Evolutionary conservation across 1,140 invertebrate genomes (phyloP), one percentile per base, ranked within the genome.

Genomic region (Macrobrachium rosenbergii): DNA sequence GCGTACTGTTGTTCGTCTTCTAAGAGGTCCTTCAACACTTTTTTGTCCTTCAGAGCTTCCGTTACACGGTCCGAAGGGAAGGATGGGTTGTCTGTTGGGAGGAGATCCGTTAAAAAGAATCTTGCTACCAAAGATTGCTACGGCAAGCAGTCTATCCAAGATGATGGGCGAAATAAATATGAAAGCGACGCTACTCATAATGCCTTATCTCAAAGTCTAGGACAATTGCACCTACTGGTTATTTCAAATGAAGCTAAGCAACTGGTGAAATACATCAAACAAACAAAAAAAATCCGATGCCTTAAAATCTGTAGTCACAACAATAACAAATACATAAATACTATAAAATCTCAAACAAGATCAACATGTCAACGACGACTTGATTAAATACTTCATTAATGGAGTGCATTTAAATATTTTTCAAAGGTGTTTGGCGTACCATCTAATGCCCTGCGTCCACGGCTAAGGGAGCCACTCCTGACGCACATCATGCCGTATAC

Each of bases 401-500:
- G 37, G 28, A 28, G 43, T 43, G 14, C 21, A 16, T 79, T 12
- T 59, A 59, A 58, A 52, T 58, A 69, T 52, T 72, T 52, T 69
- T 72, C 21, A 77, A 63, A 69, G 28, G 64, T 23, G 23, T 37
- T 45, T 19, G n/a, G 0, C 82, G 84, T 19, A 88, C 88, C 82
- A 80, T 60, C 21, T 23, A 59, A 14, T 59, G 80, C 79, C 43
- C 79, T 72, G 2, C 88, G 81, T 8, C 86, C 62, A 12, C 52
- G 78, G 2, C 90, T 75, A 17, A 80, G 82, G 60, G 79, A 83
- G 28, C 60, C 60, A 81, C 82, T 81, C 17, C 89, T 86, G 62
- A 90, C 88, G 92, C 97, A 98, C 94, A 98, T 96, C 97, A 98
- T 98, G 76, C 96, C 97, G 90, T 97, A 98, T 7, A 98, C 96